Percentiles rank a stretch among this genome's conserved stretches.
Evolutionary conservation across 2,888 invertebrate species (phyloP).

Genomic region (Vesta saturnalis): DNA sequence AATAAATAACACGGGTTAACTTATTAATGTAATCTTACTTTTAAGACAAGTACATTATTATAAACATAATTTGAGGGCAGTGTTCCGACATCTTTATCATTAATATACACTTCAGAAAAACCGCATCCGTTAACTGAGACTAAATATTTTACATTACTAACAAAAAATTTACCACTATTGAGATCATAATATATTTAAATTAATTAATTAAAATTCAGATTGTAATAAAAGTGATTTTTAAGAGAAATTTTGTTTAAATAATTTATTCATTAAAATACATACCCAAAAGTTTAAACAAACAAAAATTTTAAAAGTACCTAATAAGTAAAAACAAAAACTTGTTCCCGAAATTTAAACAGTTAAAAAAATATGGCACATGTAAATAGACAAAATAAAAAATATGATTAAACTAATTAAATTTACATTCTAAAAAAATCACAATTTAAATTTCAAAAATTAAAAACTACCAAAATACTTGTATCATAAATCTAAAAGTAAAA

Average conservation of each 20-base stretch:
- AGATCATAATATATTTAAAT: constrained; percentile 6
- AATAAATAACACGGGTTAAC: constrained; percentile 28
- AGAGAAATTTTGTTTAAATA: too few species aligned
- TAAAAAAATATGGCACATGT: neutral
- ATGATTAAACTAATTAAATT: neutral
- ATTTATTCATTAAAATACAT: too few species aligned
- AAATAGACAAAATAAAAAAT: neutral
- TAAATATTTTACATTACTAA: constrained; percentile 2
- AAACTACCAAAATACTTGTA: neutral
- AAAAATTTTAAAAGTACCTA: neutral
- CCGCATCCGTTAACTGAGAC: neutral
- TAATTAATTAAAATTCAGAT: too few species aligned
- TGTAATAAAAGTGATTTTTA: too few species aligned
- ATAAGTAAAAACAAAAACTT: neutral
- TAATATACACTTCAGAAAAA: neutral
- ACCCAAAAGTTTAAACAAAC: too few species aligned
- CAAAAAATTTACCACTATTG: neutral
- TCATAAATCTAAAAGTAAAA: too few species aligned
- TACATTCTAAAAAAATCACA: too few species aligned
- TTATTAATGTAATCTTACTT: constrained; percentile 23
- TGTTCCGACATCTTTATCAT: neutral
- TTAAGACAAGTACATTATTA: constrained; percentile 30
- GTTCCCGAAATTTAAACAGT: neutral
- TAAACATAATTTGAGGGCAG: neutral
- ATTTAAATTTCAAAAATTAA: neutral